Evolutionary conservation across 1,140 invertebrate genomes (phyloP).

Genomic region (Trachymyrmex septentrionalis): DNA sequence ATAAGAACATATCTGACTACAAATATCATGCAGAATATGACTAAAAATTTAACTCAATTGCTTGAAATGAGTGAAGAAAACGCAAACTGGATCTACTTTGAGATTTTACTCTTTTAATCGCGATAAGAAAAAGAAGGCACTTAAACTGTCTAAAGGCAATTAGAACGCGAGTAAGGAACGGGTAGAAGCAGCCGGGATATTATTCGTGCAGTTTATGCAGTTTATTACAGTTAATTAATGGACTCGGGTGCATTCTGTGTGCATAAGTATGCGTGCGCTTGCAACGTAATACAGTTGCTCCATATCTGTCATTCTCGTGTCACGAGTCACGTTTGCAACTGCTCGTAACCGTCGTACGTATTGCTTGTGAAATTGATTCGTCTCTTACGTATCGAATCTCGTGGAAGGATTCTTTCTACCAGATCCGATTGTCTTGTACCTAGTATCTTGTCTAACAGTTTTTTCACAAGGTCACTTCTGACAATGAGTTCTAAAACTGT

Average conservation of each 20-base stretch:
- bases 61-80: constrained; percentile 32
- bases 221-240: constrained; percentile 84
- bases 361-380: constrained; percentile 80
- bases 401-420: not conserved
- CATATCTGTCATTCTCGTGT: constrained; percentile 80
- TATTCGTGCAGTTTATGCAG: constrained; percentile 66
- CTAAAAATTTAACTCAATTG: constrained; percentile 27
- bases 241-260: constrained; percentile 74
- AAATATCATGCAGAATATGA: not conserved
- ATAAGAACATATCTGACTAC: not conserved
- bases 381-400: constrained; percentile 64
- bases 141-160: constrained; percentile 57
- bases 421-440: not conserved
- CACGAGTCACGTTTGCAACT: constrained; percentile 80
- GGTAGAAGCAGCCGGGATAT: not conserved
- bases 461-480: not conserved
- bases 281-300: constrained; percentile 69
- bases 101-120: constrained; percentile 44
- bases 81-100: not conserved
- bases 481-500: not conserved
- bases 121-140: constrained; percentile 45
- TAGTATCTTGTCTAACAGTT: not conserved
- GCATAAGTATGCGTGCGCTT: constrained; percentile 37
- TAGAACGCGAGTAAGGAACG: constrained; percentile 30
- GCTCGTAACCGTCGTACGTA: constrained; percentile 78